phyloP scores from a whole-genome alignment of 2,888 invertebrate species.

The Dermolepida albohirtum region DNA sequence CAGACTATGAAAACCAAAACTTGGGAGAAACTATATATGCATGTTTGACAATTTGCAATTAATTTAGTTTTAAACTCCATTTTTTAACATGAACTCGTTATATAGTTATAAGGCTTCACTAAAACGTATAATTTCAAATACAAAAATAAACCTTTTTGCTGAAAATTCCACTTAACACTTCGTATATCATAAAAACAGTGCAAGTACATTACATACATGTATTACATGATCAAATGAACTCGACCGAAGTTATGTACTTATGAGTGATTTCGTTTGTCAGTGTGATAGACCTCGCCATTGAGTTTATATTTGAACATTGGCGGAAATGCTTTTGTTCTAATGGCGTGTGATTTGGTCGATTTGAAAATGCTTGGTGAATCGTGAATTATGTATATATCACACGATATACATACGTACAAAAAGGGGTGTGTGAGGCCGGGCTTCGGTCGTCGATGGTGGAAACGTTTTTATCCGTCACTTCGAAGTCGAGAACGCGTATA shows the following conservation, averaged over 20 bases:
- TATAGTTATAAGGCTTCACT: too few species aligned
- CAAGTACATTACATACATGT: constrained; percentile 18
- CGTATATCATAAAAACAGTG: too few species aligned
- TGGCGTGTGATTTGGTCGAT: constrained; percentile 41
- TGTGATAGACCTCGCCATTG: constrained; percentile 25
- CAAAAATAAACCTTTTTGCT: too few species aligned
- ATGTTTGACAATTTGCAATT: too few species aligned
- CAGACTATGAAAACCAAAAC: too few species aligned
- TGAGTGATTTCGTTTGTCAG: constrained; percentile 30
- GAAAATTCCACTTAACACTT: too few species aligned
- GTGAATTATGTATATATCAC: constrained; percentile 39
- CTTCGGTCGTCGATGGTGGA: constrained; percentile 43
- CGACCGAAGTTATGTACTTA: constrained; percentile 17
- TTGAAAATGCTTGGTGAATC: constrained; percentile 40
- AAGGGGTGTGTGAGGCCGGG: constrained; percentile 28
- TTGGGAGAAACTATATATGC: too few species aligned
- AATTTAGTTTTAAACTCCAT: too few species aligned
- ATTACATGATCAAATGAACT: constrained; percentile 18
- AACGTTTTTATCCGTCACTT: constrained; percentile 53
- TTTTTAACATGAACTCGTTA: too few species aligned
- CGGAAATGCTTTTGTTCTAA: constrained; percentile 45
- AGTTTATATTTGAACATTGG: constrained; percentile 42
- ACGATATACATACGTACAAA: constrained; percentile 26
- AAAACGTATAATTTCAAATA: too few species aligned
- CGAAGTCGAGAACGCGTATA: constrained; percentile 55